phyloP scores from a whole-genome alignment of 2,888 invertebrate species.

The Apodemia mormo region DNA sequence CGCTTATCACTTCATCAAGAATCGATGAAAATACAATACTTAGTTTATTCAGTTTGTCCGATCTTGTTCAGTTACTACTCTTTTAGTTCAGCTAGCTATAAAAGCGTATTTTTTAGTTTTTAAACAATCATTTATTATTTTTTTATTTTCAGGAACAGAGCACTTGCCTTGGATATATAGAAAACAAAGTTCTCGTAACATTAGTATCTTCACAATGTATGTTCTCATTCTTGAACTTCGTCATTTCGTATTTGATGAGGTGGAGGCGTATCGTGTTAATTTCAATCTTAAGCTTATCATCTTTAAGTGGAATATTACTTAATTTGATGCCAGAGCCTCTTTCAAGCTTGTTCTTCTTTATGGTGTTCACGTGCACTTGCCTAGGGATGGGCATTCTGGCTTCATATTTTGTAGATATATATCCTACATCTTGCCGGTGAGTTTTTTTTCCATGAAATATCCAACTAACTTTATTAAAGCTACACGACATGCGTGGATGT shows the following conservation, averaged over 20 bases:
- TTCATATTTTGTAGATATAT: slow-evolving; percentile 70
- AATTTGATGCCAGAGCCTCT: slow-evolving; percentile 67
- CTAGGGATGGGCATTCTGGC: slow-evolving; percentile 72
- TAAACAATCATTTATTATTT: background rate
- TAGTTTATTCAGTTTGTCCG: too few relatives aligned
- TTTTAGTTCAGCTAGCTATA: too few relatives aligned
- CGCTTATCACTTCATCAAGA: too few relatives aligned
- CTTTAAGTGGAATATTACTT: slow-evolving; percentile 72
- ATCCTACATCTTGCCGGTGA: slow-evolving; percentile 70
- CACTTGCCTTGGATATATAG: slow-evolving; percentile 76
- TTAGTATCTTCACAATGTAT: slow-evolving; percentile 84
- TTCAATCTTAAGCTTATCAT: slow-evolving; percentile 72
- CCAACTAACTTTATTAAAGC: too few relatives aligned
- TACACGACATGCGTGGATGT: too few relatives aligned
- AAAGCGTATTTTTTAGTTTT: too few relatives aligned
- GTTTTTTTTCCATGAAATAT: slow-evolving; percentile 24
- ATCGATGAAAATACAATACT: too few relatives aligned
- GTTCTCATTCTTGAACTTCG: slow-evolving; percentile 83
- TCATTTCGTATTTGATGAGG: slow-evolving; percentile 76
- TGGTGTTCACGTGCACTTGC: slow-evolving; percentile 68
- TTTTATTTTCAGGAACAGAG: slow-evolving; percentile 54
- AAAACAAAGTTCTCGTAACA: slow-evolving; percentile 83
- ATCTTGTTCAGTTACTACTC: too few relatives aligned
- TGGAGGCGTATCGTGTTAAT: slow-evolving; percentile 78
- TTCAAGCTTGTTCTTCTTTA: slow-evolving; percentile 65